A percentile compares a stretch with the other conserved stretches of the same genome.
Evolutionary conservation across 2,113 vertebrate genomes (phyloP).

Genomic region (Crotalus helleri): DNA sequence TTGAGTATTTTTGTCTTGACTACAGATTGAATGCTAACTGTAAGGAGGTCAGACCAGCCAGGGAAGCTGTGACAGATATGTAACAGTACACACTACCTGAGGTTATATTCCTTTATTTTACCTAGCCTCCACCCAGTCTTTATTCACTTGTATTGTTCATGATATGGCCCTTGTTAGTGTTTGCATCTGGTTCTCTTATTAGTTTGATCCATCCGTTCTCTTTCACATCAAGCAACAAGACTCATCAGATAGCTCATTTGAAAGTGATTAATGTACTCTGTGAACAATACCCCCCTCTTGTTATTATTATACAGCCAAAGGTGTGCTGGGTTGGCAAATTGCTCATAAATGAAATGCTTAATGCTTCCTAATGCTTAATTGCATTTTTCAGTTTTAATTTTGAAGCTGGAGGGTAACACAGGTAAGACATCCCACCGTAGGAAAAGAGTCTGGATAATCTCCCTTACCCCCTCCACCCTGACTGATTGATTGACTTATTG

Average conservation of each 20-base stretch:
- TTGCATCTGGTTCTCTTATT: constrained; percentile 41
- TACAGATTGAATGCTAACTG: neutral
- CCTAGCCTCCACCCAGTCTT: constrained; percentile 2
- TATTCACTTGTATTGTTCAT: constrained; percentile 18
- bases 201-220: constrained; percentile 55
- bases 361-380: constrained; percentile 55
- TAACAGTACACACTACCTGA: neutral
- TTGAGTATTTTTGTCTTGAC: neutral
- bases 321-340: constrained; percentile 56
- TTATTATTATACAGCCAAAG: constrained; percentile 53
- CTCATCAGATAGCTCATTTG: constrained; percentile 56
- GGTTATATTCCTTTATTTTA: neutral
- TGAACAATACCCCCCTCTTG: constrained; percentile 50
- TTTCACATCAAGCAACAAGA: constrained; percentile 51
- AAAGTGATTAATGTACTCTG: constrained; percentile 57
- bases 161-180: constrained; percentile 39
- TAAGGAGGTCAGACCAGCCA: neutral
- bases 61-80: no score
- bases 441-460: constrained; percentile 30
- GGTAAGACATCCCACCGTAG: constrained; percentile 34
- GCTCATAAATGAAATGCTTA: constrained; percentile 56
- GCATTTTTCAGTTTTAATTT: constrained; percentile 61
- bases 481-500: constrained; percentile 1
- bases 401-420: constrained; percentile 37
- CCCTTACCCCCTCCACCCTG: neutral